Base-by-base conservation (phyloP, 2,797 vertebrate species). In the Pipistrellus pipistrellus region DNA sequence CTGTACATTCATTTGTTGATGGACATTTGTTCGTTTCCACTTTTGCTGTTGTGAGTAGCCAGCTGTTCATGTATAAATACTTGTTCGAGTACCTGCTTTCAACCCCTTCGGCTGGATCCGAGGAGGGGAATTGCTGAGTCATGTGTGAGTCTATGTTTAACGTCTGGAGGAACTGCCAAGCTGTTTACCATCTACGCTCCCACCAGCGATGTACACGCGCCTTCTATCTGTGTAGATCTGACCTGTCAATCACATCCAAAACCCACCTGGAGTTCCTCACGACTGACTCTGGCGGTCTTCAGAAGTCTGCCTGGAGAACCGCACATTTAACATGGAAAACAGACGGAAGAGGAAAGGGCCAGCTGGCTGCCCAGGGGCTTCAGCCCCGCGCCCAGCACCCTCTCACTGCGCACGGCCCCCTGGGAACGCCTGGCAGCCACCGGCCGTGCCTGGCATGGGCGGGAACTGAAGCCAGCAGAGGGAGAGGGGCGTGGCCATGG, bases 361-460 rank as follows among this genome's bases (percentile, higher is more conserved):
- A 6, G 44, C 12, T 89, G 2, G 1, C 38, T 12, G 20, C 27
- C 35, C 2, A 3, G 35, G 46, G 41, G 17, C 35, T 10, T 0
- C 8, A 3, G n/a, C 27, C 35, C 66, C 10, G 38, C 21, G 6
- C n/a, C 38, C 8, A 25, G 23, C 2, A 23, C 25, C 27, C 6
- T 72, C 44, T 41, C 14, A 3, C 44, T 30, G 25, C 0, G 20
- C 18, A 30, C 4, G 35, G 59, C 38, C 6, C 0, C 64, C 8
- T 9, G 2, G 0, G 17, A 13, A 3, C 13, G 30, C 51, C 66
- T 8, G 48, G 17, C 66, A 62, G 38, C 8, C 30, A 1, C 13
- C 1, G 0, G 6, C 17, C 17, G n/a, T n/a, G 2, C 38, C 1
- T 18, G 6, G 11, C 3, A 1, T 12, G 7, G 53, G 38, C 44